A percentile compares a stretch with the other conserved stretches of the same genome.
These are phyloP conservation scores for Ramazzottius varieornatus DNA, from an alignment of 2,888 invertebrate species.

Conservation along the genomic window DNA sequence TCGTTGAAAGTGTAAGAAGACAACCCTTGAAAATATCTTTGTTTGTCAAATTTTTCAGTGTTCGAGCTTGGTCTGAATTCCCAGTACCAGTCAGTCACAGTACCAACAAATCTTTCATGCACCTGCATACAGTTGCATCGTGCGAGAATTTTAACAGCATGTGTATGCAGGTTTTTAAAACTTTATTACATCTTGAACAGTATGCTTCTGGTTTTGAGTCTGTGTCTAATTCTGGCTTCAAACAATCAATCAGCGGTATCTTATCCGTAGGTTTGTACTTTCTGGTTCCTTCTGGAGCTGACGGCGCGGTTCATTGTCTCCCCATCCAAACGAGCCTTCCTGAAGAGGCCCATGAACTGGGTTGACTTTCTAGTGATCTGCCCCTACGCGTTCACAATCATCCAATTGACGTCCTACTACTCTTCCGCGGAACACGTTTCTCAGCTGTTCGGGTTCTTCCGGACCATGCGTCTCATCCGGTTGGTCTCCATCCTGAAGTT, in stretches of 20 bases:
- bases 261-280: slow-evolving; percentile 14
- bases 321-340: slow-evolving; percentile 19
- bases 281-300: slow-evolving; percentile 23
- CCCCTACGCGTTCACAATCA: slow-evolving; percentile 14
- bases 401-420: background rate
- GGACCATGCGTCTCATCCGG: background rate
- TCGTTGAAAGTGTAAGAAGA: background rate
- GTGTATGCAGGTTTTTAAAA: too few species aligned
- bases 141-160: too few species aligned
- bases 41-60: too few species aligned
- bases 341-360: slow-evolving; percentile 22
- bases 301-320: slow-evolving; percentile 19
- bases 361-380: slow-evolving; percentile 22
- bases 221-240: too few species aligned
- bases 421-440: background rate
- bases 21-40: too few species aligned
- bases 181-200: too few species aligned
- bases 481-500: background rate
- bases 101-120: too few species aligned
- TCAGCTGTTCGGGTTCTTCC: background rate
- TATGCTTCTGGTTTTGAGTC: too few species aligned
- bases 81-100: too few species aligned
- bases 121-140: too few species aligned
- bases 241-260: too few species aligned
- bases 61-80: too few species aligned